Evolutionary conservation across 64 coral and sea anemone species (phyloP), one percentile per base, ranked within the genome.

Genomic region (Montipora efflorescens): DNA sequence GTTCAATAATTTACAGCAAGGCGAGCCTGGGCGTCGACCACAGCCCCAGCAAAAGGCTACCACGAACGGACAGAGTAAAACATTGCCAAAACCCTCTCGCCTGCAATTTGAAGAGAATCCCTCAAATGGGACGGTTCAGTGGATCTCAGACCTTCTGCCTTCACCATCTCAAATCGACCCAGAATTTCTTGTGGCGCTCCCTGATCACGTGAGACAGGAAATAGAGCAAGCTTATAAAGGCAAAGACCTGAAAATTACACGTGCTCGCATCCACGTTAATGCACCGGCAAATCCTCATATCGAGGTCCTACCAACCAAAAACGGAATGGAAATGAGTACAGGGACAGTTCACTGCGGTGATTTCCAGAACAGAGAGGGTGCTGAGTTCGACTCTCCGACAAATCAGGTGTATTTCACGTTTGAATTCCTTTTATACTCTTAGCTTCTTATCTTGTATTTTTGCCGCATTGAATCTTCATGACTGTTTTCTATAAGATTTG

Each of bases 141-240:
- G 66, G 4, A 15, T 46, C 10, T 86, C 82, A 50, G 66, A 86
- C 0, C 62, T 86, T n/a, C 71, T 89, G 6, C 87, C 87, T 3
- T 89, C 87, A 11, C 87, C 87, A 59, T 89, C 87, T 22, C 87
- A 89, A 66, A 76, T 89, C 18, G 87, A 89, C 48, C 87, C 87
- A 59, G 87, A 89, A 89, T 89, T 47, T 51, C 87, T 89, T 8
- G 72, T 48, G 25, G 87, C 87, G 2, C 87, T 89, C 59, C 87
- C 87, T 77, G 76, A 89, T 61, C 57, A 89, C 23, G 52, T 89
- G 9, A 59, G 76, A 89, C 49, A 78, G 15, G 87, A 89, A 79
- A 55, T 89, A 47, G 72, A 89, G 10, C 87, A 89, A 58, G 51
- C 73, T 78, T 89, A 77, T 14, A 76, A 67, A 61, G 72, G 4